Evolutionary conservation across 2,888 invertebrate species (phyloP).

Genomic region (Pachydiplax longipennis): DNA sequence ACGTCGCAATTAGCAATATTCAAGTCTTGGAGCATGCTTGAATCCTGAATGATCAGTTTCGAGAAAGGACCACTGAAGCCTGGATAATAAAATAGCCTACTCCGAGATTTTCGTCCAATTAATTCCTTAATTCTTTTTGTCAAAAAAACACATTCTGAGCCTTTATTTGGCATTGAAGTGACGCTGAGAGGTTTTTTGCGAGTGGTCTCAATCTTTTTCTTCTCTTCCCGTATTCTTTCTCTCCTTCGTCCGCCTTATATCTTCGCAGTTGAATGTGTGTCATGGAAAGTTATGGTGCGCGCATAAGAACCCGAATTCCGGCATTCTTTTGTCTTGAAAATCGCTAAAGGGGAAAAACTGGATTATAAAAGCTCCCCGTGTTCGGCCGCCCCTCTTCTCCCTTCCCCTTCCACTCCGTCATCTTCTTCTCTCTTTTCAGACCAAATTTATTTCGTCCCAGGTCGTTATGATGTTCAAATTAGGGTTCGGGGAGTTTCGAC

Average conservation of each 20-base stretch:
- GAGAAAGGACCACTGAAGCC: too few species aligned
- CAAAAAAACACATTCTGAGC: background rate
- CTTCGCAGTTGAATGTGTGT: conserved; percentile 25
- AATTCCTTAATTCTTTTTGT: too few species aligned
- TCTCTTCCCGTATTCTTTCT: background rate
- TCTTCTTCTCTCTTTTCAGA: background rate
- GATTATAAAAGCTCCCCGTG: conserved; percentile 3
- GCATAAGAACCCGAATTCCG: conserved; percentile 37
- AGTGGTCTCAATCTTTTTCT: background rate
- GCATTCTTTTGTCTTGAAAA: conserved; percentile 32
- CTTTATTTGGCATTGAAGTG: background rate
- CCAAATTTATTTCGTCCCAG: conserved; percentile 3
- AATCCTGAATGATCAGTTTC: too few species aligned
- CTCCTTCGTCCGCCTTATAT: background rate
- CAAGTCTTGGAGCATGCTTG: too few species aligned
- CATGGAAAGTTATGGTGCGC: conserved; percentile 36
- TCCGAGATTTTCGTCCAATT: too few species aligned
- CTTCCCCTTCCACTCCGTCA: background rate
- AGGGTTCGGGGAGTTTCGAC: background rate
- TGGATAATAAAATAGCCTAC: too few species aligned
- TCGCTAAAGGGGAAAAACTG: background rate
- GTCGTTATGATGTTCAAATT: conserved; percentile 25
- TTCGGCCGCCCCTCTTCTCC: background rate
- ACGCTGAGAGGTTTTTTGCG: background rate
- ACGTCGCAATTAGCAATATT: too few species aligned